Base-by-base conservation (phyloP, 2,797 vertebrate species). In the Tauraco hartlaubi region DNA sequence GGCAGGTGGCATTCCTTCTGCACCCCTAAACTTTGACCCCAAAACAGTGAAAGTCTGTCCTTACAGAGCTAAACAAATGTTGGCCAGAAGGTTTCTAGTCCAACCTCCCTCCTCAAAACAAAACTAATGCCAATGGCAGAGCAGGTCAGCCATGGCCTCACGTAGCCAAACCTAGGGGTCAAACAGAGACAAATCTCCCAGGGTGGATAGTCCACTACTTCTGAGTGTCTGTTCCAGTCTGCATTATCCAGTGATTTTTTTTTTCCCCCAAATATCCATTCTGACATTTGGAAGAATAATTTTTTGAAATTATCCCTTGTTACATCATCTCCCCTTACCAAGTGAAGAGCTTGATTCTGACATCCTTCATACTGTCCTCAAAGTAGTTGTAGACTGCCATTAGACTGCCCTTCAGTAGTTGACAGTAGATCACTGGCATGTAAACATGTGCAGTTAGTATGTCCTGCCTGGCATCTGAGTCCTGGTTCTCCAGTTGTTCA, bases 211-310 rank as follows among this genome's bases (percentile, higher is more conserved):
- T 8, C 25, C 23, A 5, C 4, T 26, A 4, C 41, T 68, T 17
- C 62, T 44, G 15, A 66, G 35, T 55, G 11, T 6, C 54, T 43
- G 31, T 14, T 58, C 52, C 39, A 85, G 44, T 29, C 19, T 22
- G 29, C 25, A 11, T 25, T 11, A 29, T 0, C 8, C 46, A 12
- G 37, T 9, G 22, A 4, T 4, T 21, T 2, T 8, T 2, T 8
- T 31, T 22, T 4, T 14, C 12, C 29, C 6, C 76, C 33, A 54
- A 37, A 21, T 7, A 29, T 9, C 18, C n/a, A 26, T 41, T 43
- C 63, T 66, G 63, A 51, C 9, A 35, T 51, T 28, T 44, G n/a
- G 46, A 80, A 69, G 9, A 5, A 19, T 11, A 1, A 19, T 18
- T 71, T 88, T 48, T n/a, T 66, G 28, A 28, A n/a, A 22, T 35